Conservation (phyloP, 2,113 vertebrate species). For the Pelvicachromis taeniatus region DNA sequence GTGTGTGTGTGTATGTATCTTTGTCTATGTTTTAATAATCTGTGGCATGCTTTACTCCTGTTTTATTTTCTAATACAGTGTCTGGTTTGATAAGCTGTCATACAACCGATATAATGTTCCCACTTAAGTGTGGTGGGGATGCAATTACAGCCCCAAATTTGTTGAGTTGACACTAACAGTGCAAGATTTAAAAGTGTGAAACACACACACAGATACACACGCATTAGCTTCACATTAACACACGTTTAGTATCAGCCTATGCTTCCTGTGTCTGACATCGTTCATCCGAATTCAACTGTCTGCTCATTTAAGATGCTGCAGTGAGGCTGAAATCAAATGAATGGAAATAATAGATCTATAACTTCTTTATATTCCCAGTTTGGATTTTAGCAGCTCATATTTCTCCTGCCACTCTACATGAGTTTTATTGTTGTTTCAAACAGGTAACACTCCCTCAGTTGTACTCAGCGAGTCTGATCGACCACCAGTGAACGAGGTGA, state of each 20-base stretch:
- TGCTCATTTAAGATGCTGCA: background rate
- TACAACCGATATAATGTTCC: background rate
- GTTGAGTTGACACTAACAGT: background rate
- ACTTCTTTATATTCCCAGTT: background rate
- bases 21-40: conserved; percentile 26
- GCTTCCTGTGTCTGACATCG: background rate
- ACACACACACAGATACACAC: no score
- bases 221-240: background rate
- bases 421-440: background rate
- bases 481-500: background rate
- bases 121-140: background rate
- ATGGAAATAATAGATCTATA: background rate
- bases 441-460: background rate
- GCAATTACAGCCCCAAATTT: background rate
- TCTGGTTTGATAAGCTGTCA: conserved; percentile 27
- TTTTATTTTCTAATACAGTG: conserved; percentile 9
- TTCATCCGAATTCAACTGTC: background rate
- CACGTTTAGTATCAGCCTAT: background rate
- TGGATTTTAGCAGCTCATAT: background rate
- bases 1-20: background rate
- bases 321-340: background rate
- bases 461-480: background rate
- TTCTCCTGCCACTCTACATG: background rate
- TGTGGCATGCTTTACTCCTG: conserved; percentile 18
- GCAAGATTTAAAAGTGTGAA: no score